A percentile compares a stretch with the other conserved stretches of the same genome.
These are phyloP conservation scores for Pogoniulus pusillus DNA, from an alignment of 2,797 vertebrate genomes.

Conservation along the genomic window DNA sequence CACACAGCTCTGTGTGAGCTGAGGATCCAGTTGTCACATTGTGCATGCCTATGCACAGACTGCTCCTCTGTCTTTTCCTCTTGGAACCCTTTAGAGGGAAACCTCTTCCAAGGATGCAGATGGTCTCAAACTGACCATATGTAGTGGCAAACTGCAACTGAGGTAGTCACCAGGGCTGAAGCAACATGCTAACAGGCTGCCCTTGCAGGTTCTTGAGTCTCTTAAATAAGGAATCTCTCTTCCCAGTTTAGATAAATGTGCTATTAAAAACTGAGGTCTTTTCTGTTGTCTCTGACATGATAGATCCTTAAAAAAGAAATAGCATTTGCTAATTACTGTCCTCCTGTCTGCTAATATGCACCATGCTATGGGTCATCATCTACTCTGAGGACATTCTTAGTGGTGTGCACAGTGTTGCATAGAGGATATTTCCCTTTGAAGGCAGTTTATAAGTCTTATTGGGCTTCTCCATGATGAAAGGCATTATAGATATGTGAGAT, in stretches of 20 bases:
- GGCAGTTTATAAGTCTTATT: slow-evolving; percentile 62
- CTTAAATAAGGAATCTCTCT: neutral
- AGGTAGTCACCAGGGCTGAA: neutral
- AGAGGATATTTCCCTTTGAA: slow-evolving; percentile 50
- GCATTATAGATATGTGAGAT: slow-evolving; percentile 57
- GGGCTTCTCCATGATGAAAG: slow-evolving; percentile 62
- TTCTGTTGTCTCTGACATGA: neutral
- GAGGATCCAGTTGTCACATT: neutral
- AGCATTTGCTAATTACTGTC: neutral
- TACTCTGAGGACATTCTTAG: slow-evolving; percentile 1
- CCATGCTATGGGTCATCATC: neutral
- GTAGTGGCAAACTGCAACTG: neutral
- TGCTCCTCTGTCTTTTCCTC: neutral
- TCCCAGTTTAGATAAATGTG: neutral
- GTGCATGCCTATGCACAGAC: rapidly evolving
- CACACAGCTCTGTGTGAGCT: neutral
- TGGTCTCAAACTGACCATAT: neutral
- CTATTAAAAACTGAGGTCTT: neutral
- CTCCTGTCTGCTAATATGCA: neutral
- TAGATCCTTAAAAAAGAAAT: neutral
- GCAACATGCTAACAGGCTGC: neutral
- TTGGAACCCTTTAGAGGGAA: neutral
- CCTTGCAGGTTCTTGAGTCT: neutral
- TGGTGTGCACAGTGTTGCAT: neutral
- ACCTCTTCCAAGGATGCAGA: neutral